phyloP scores from a whole-genome alignment of 2,888 invertebrate genomes.

The Callinectes sapidus region DNA sequence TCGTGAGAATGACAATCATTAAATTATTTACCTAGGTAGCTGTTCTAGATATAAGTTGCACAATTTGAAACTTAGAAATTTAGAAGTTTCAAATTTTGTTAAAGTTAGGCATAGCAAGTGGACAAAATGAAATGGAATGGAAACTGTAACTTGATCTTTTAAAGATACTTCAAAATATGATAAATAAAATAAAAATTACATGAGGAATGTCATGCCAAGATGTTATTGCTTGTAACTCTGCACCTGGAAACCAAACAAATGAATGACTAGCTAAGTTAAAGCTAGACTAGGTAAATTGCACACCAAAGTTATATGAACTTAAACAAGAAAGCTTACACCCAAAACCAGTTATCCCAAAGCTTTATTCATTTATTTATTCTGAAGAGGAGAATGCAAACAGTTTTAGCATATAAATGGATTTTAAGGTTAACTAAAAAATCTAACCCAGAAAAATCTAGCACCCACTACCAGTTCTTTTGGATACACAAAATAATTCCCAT shows the following conservation, averaged over 20 bases:
- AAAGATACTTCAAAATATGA: neutral
- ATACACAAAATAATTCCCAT: neutral
- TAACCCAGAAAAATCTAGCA: conserved; percentile 1
- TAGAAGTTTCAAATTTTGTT: neutral
- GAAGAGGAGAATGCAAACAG: neutral
- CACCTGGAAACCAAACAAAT: conserved; percentile 22
- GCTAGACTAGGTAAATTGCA: conserved; percentile 63
- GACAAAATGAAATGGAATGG: conserved; percentile 2
- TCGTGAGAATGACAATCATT: neutral
- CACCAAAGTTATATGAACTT: conserved; percentile 24
- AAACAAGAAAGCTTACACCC: neutral
- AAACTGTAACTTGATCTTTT: neutral
- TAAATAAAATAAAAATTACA: neutral
- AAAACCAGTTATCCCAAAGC: conserved; percentile 11
- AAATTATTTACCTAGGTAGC: neutral
- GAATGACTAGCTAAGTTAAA: conserved; percentile 57
- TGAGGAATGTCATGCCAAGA: neutral
- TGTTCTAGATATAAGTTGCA: neutral
- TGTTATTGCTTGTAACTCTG: neutral
- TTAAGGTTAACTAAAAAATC: neutral
- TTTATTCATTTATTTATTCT: neutral
- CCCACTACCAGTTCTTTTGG: neutral
- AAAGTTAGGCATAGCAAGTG: neutral
- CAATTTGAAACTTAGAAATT: neutral
- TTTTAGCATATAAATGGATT: neutral